Percentiles rank a stretch among this genome's conserved stretches.
Evolutionary conservation across 2,113 vertebrate species (phyloP).

Genomic region (Nanorana parkeri): DNA sequence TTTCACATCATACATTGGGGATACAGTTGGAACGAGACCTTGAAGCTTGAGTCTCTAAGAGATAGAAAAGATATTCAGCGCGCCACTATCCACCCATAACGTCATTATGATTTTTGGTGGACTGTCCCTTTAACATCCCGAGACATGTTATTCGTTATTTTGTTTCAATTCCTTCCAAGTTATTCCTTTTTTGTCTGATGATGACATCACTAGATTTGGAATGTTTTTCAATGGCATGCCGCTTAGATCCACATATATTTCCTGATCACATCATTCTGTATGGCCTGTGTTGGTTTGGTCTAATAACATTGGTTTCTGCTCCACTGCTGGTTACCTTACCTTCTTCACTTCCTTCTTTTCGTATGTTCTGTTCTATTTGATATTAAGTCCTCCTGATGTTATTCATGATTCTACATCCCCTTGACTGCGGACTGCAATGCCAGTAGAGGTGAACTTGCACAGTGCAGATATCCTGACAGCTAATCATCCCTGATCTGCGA

Average conservation of each 20-base stretch:
- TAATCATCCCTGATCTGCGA: too few species aligned
- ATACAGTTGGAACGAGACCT: too few species aligned
- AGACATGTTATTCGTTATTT: conserved; percentile 32
- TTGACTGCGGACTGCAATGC: conserved; percentile 27
- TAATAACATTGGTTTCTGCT: conserved; percentile 59
- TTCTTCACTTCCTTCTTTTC: conserved; percentile 61
- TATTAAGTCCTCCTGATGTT: conserved; percentile 67
- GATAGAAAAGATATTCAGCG: too few species aligned
- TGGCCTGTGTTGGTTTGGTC: conserved; percentile 64
- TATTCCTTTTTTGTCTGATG: conserved; percentile 43
- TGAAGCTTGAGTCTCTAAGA: too few species aligned
- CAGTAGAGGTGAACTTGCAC: conserved; percentile 16
- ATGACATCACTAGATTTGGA: conserved; percentile 68
- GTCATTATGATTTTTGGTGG: too few species aligned
- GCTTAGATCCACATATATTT: conserved; percentile 64
- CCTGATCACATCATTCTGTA: conserved; percentile 65
- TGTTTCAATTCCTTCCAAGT: background rate
- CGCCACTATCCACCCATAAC: too few species aligned
- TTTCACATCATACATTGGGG: too few species aligned
- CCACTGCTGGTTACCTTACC: conserved; percentile 67
- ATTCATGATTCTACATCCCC: conserved; percentile 52
- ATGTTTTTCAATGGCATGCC: conserved; percentile 85
- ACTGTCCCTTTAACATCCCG: background rate
- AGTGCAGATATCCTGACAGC: background rate
- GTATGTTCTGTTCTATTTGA: conserved; percentile 59